Base-by-base conservation (phyloP, 2,113 vertebrate genomes). In the Epinephelus lanceolatus region DNA sequence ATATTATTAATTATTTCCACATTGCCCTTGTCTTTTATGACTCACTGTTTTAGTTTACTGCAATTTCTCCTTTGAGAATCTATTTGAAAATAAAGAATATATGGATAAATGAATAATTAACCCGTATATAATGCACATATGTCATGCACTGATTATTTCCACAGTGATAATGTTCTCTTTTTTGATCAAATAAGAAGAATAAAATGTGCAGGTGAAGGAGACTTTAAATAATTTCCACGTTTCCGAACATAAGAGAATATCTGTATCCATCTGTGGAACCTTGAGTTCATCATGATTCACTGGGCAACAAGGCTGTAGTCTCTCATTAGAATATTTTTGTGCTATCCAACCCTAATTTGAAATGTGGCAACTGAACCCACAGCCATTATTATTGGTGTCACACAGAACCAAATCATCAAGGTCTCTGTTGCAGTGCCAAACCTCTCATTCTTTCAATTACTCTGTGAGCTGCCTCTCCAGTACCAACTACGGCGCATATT, bases 301-400 rank as follows among this genome's bases (percentile, higher is more conserved):
- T 76, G 57, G 62, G 49, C 71, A 86, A 73, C 81, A 83, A 60
- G 60, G 75, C 70, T 66, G 42, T 45, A 30, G n/a, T 55, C 70
- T 83, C 76, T 89, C 65, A 83, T 87, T 62, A 68, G 5, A 81
- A 84, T 76, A 76, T 75, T 47, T 66, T 56, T 61, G 21, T 52
- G 66, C 60, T 49, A 65, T 87, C 71, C 65, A 81, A 67, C 47
- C 63, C 65, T 52, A 62, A 75, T 81, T 81, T 81, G 25, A 83
- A 85, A 84, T 67, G 51, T 81, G 25, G 71, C 76, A 21, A 56
- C 56, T 63, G 77, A 82, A 79, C 78, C 65, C 69, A 75, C 45
- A 52, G 40, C 69, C 61, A 87, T 91, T 82, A 79, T 87, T 81
- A 81, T 79, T 84, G 71, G 76, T 89, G 88, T 90, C 86, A 89